Percentiles rank a stretch among this genome's conserved stretches.
phyloP scores from a whole-genome alignment of 2,888 invertebrate species.

The Stenotaenia linearis region DNA sequence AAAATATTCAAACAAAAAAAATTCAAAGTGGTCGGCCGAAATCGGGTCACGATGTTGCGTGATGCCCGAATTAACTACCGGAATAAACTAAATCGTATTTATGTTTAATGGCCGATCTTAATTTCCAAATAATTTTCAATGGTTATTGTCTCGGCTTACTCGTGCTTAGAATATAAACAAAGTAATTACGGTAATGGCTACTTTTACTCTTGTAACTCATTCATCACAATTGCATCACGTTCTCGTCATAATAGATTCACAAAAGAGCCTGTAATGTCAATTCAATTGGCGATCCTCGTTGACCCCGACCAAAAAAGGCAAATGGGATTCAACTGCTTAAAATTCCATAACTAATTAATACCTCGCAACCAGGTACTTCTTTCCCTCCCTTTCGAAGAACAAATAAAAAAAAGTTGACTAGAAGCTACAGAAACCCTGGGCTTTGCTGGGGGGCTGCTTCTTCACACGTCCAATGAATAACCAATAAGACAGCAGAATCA shows the following conservation, averaged over 20 bases:
- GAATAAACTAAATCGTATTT: not conserved
- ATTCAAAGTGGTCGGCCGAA: not conserved
- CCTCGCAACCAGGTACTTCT: not conserved
- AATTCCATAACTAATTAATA: not conserved
- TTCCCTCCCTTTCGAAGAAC: not conserved
- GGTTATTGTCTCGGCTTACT: not conserved
- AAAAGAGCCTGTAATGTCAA: not conserved
- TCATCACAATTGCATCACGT: not conserved
- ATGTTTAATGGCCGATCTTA: not conserved
- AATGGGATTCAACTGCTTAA: not conserved
- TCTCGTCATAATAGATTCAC: not conserved
- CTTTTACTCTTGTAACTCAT: not conserved
- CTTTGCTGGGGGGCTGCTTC: not conserved
- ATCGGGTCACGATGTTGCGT: not conserved
- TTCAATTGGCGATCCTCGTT: not conserved
- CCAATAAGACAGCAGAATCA: not conserved
- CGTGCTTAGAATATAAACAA: not conserved
- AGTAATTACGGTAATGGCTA: not conserved
- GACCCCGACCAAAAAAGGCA: not conserved
- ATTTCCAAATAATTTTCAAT: not conserved
- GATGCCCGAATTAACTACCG: not conserved
- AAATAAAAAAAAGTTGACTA: not conserved
- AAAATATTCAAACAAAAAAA: not conserved
- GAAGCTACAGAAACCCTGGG: not conserved
- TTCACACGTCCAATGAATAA: constrained; percentile 3